Conservation (phyloP, 1,140 invertebrate species). For the Drosophila cardini region DNA sequence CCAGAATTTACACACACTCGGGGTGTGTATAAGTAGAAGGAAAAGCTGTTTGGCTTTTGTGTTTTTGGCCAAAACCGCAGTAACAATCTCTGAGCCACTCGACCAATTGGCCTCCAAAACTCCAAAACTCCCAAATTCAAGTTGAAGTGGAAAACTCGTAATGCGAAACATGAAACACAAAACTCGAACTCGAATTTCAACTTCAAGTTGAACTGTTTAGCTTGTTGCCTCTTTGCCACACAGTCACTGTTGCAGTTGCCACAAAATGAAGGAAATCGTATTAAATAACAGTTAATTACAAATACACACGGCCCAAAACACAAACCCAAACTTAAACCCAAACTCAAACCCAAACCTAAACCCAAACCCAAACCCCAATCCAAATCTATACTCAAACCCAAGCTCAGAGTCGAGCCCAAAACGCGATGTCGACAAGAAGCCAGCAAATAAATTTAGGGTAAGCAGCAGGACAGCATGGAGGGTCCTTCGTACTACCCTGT, state of each 20-base stretch:
- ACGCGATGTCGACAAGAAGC: constrained; percentile 51
- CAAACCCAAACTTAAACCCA: no score
- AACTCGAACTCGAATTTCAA: background rate
- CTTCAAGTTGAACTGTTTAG: constrained; percentile 28
- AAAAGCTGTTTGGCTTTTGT: constrained; percentile 41
- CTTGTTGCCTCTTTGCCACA: constrained; percentile 23
- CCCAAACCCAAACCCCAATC: background rate
- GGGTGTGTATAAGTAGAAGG: constrained; percentile 9
- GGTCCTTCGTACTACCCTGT: background rate
- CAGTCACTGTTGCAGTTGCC: constrained; percentile 16
- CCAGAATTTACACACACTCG: background rate
- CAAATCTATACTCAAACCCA: constrained; percentile 13
- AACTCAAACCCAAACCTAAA: background rate
- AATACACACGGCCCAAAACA: constrained; percentile 55
- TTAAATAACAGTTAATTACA: constrained; percentile 82
- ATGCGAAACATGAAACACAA: no score
- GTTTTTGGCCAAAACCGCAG: constrained; percentile 36
- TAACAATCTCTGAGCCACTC: constrained; percentile 41
- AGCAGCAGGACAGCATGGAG: constrained; percentile 17
- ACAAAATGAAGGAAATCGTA: constrained; percentile 76
- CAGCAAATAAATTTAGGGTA: constrained; percentile 43
- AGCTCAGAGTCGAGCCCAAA: constrained; percentile 12
- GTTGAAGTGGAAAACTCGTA: background rate
- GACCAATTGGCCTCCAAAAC: constrained; percentile 29
- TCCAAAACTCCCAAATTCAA: background rate